Percentiles rank a stretch among this genome's conserved stretches.
Conservation (phyloP, 2,797 vertebrate species). For the Rhinella marina region DNA sequence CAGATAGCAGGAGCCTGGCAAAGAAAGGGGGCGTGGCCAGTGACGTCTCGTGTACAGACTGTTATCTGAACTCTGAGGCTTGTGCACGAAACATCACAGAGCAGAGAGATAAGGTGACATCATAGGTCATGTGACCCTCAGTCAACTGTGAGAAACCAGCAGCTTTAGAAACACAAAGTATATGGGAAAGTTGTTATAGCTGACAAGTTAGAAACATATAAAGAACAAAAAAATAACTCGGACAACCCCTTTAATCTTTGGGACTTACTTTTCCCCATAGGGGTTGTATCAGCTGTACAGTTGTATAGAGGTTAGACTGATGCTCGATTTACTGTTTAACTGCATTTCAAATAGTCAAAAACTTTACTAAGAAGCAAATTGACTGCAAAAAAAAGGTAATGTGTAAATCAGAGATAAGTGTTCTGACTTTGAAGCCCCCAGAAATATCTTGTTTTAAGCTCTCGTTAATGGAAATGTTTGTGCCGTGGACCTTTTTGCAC, state of each 20-base stretch:
- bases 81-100: too few relatives aligned
- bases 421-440: background rate
- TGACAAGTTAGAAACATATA: too few relatives aligned
- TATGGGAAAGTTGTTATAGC: too few relatives aligned
- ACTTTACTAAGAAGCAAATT: background rate
- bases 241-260: background rate
- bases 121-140: too few relatives aligned
- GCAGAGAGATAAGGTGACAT: too few relatives aligned
- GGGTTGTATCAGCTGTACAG: slow-evolving; percentile 1
- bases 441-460: background rate
- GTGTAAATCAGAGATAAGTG: slow-evolving; percentile 1
- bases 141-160: too few relatives aligned
- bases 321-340: background rate
- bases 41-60: too few relatives aligned
- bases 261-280: background rate
- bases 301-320: background rate
- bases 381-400: background rate
- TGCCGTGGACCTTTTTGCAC: slow-evolving; percentile 34
- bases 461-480: slow-evolving; percentile 36
- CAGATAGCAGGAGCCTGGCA: too few relatives aligned
- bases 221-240: too few relatives aligned
- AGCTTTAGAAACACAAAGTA: too few relatives aligned
- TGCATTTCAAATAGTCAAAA: background rate
- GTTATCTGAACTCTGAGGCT: too few relatives aligned
- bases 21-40: too few relatives aligned